These are phyloP conservation scores for Allophyes oxyacanthae DNA, from an alignment of 2,888 invertebrate genomes.

Conservation along the genomic window DNA sequence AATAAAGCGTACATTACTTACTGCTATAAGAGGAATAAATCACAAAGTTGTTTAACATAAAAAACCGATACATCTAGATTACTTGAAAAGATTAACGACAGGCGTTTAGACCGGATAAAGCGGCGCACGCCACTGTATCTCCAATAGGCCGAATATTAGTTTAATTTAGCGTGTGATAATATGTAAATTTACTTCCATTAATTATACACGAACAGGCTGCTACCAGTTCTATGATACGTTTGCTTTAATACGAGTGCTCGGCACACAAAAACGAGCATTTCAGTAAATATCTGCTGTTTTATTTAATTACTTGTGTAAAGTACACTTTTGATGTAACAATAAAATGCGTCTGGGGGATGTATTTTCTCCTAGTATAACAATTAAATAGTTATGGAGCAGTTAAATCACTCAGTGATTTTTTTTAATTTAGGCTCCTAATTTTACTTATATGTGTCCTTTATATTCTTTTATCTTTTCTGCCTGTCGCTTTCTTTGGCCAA, in stretches of 20 bases:
- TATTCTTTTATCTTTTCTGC: too few relatives aligned
- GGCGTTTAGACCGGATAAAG: slow-evolving; percentile 16
- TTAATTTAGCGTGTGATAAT: slow-evolving; percentile 77
- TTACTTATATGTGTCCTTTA: too few relatives aligned
- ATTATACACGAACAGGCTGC: slow-evolving; percentile 70
- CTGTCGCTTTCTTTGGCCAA: too few relatives aligned
- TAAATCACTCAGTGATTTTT: too few relatives aligned
- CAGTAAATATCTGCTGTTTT: slow-evolving; percentile 12
- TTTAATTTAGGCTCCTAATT: too few relatives aligned
- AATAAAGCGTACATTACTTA: slow-evolving; percentile 29
- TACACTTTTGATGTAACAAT: neutral
- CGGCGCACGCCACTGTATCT: slow-evolving; percentile 41
- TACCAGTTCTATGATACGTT: slow-evolving; percentile 51
- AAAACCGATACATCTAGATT: slow-evolving; percentile 39
- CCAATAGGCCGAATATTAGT: slow-evolving; percentile 65
- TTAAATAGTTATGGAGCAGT: too few relatives aligned
- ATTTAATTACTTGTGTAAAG: slow-evolving; percentile 8
- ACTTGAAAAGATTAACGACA: slow-evolving; percentile 38
- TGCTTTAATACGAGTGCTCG: slow-evolving; percentile 44
- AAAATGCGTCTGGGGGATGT: too few relatives aligned
- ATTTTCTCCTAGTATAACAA: too few relatives aligned
- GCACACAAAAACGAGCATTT: slow-evolving; percentile 9
- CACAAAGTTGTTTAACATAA: slow-evolving; percentile 35
- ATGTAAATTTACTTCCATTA: slow-evolving; percentile 76
- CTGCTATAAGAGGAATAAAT: slow-evolving; percentile 10